A percentile compares a stretch with the other conserved stretches of the same genome.
phyloP scores from a whole-genome alignment of 2,888 invertebrate genomes.

The Platycnemis pennipes region DNA sequence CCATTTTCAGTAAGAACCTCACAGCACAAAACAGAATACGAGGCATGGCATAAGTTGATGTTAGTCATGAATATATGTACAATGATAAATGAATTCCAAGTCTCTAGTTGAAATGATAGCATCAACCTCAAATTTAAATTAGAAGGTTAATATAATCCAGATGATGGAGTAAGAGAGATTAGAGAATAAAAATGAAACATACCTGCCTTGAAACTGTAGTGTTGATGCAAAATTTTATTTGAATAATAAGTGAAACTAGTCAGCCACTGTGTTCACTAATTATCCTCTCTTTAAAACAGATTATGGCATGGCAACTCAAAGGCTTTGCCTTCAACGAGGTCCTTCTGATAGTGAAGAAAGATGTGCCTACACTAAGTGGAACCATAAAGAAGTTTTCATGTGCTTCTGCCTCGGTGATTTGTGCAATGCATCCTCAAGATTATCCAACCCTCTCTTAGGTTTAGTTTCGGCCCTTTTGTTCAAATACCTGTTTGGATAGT shows the following conservation, averaged over 20 bases:
- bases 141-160: too few relatives aligned
- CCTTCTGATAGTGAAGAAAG: slow-evolving; percentile 94
- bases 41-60: too few relatives aligned
- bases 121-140: too few relatives aligned
- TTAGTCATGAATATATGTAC: too few relatives aligned
- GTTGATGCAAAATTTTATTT: too few relatives aligned
- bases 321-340: slow-evolving; percentile 92
- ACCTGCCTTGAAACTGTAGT: too few relatives aligned
- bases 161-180: too few relatives aligned
- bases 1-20: too few relatives aligned
- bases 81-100: too few relatives aligned
- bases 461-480: neutral
- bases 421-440: slow-evolving; percentile 83
- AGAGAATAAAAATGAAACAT: too few relatives aligned
- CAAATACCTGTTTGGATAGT: neutral
- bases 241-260: neutral
- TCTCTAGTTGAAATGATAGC: too few relatives aligned
- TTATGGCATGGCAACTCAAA: slow-evolving; percentile 92
- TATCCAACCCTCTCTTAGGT: slow-evolving; percentile 37
- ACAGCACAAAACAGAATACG: too few relatives aligned
- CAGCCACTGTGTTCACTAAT: neutral
- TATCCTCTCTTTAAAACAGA: slow-evolving; percentile 81
- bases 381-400: slow-evolving; percentile 91
- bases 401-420: slow-evolving; percentile 95
- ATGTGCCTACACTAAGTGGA: slow-evolving; percentile 92